These are phyloP conservation scores for Dryobotodes eremita DNA, from an alignment of 2,888 invertebrate species.

Conservation along the genomic window DNA sequence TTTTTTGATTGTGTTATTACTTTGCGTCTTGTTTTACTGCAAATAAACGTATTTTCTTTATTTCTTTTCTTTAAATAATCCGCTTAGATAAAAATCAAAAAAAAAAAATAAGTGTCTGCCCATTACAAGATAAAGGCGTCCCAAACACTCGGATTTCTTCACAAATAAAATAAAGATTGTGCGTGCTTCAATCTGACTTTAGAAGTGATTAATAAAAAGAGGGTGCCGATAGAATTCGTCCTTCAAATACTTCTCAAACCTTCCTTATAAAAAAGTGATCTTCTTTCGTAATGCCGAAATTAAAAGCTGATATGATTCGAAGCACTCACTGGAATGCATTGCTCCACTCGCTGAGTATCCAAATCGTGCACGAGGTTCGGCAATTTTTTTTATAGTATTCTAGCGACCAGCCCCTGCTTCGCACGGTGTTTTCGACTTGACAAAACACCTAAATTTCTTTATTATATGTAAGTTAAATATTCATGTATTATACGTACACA, in stretches of 20 bases:
- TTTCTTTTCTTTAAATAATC: neutral
- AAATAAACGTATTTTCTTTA: neutral
- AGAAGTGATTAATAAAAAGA: constrained; percentile 41
- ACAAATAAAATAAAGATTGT: constrained; percentile 46
- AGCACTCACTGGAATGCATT: constrained; percentile 19
- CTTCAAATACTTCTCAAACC: constrained; percentile 43
- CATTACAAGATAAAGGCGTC: constrained; percentile 21
- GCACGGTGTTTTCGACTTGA: too few relatives aligned
- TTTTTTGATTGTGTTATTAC: neutral
- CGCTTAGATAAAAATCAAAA: neutral
- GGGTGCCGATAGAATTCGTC: constrained; percentile 34
- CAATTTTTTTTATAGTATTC: constrained; percentile 9
- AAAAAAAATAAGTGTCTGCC: neutral
- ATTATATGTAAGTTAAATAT: neutral
- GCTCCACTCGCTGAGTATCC: neutral
- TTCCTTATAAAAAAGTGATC: constrained; percentile 35
- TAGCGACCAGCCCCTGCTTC: neutral
- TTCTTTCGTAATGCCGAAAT: constrained; percentile 36
- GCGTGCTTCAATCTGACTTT: constrained; percentile 30
- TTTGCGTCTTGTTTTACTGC: neutral
- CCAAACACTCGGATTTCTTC: constrained; percentile 9
- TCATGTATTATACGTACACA: neutral
- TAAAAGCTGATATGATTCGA: constrained; percentile 29
- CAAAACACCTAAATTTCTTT: neutral
- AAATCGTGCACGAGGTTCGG: constrained; percentile 12